phyloP scores from a whole-genome alignment of 1,140 invertebrate genomes.

The Leptopilina clavipes region DNA sequence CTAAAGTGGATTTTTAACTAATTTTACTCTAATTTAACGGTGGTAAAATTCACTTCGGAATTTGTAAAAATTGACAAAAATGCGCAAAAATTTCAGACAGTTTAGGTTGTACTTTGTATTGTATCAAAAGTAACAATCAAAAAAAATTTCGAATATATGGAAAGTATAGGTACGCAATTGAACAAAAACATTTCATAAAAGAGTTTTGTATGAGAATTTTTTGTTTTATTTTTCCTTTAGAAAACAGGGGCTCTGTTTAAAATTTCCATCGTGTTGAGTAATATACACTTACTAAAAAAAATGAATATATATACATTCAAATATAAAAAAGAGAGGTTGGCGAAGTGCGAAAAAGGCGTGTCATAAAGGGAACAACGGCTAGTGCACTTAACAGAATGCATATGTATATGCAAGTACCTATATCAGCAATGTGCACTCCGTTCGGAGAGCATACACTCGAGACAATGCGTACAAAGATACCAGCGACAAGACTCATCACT shows the following conservation, averaged over 20 bases:
- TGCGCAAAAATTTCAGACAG: no score
- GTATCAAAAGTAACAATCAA: no score
- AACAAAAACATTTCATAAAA: no score
- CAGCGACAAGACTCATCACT: no score
- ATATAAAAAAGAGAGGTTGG: constrained; percentile 2
- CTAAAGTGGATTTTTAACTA: no score
- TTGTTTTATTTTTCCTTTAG: not conserved
- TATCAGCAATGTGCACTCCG: constrained; percentile 25
- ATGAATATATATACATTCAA: not conserved
- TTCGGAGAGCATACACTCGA: constrained; percentile 7
- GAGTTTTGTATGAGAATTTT: not conserved
- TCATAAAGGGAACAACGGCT: constrained; percentile 28
- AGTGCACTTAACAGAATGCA: not conserved
- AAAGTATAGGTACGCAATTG: no score
- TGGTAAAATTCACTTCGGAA: no score
- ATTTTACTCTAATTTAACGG: no score
- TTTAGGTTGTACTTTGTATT: no score
- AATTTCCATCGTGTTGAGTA: not conserved
- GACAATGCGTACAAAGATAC: not conserved
- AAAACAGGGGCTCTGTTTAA: not conserved
- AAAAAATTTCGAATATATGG: no score
- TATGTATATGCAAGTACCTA: constrained; percentile 8
- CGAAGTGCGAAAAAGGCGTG: constrained; percentile 17
- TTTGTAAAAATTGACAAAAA: no score
- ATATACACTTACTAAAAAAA: not conserved